These are phyloP conservation scores for Lepus townsendii DNA, from an alignment of 2,797 vertebrate genomes.

Conservation along the genomic window DNA sequence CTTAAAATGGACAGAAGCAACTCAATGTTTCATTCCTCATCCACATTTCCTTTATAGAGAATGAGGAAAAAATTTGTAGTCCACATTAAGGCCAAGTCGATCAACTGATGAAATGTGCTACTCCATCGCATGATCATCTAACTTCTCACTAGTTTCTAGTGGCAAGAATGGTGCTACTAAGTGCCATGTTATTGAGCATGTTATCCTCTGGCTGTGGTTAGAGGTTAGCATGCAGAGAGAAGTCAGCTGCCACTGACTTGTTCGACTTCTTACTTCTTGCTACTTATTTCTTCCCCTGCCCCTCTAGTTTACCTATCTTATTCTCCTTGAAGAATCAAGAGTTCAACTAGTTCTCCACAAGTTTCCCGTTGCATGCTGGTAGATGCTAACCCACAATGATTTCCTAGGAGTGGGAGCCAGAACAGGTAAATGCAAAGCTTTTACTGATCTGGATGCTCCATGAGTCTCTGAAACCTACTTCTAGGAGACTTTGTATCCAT, in stretches of 20 bases:
- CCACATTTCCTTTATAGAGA: neutral
- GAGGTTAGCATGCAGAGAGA: neutral
- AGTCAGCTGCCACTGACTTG: slow-evolving; percentile 1
- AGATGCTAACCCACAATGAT: neutral
- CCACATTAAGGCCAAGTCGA: neutral
- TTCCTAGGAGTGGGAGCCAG: neutral
- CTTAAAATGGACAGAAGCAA: slow-evolving; percentile 13
- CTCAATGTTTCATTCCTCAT: too few relatives aligned
- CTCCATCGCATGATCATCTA: neutral
- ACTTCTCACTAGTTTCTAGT: neutral
- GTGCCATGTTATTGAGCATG: neutral
- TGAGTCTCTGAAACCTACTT: neutral
- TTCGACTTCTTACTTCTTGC: too few relatives aligned
- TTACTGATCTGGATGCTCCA: neutral
- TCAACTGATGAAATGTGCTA: neutral
- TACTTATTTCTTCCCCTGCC: too few relatives aligned
- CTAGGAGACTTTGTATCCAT: neutral
- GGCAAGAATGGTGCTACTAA: neutral
- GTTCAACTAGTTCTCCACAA: neutral
- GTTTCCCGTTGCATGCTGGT: neutral
- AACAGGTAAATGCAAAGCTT: neutral
- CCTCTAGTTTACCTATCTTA: too few relatives aligned
- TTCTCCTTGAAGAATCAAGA: too few relatives aligned
- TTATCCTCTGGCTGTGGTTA: neutral
- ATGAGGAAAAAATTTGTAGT: neutral